Evolutionary conservation across 2,113 vertebrate genomes (phyloP), one percentile per base, ranked within the genome.

Genomic region (Myiagra hebetior): DNA sequence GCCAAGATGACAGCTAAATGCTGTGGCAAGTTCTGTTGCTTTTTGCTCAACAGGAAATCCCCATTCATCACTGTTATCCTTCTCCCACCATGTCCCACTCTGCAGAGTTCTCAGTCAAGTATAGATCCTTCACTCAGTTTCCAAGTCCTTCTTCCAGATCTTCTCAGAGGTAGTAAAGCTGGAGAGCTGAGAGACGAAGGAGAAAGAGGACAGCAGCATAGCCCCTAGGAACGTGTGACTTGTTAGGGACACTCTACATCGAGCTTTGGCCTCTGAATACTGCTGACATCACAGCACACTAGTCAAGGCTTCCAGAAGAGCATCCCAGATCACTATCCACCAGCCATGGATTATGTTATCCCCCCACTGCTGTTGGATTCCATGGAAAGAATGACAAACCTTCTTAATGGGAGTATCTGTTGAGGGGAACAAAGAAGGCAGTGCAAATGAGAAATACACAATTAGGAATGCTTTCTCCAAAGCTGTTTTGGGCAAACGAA

Each of bases 201-300:
- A 72, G 37, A 56, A 73, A 49, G 57, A 80, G 23, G 44, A 92
- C 27, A 49, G 62, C 57, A 59, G 26, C 20, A 50, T 33, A 44
- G 0, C 9, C n/a, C 11, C 20, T 13, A 30, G n/a, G 24, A 75
- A n/a, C 0, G 0, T 20, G 5, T 44, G 42, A 37, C 37, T 49
- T 2, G 2, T 60, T 28, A 68, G 53, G 28, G 39, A 20, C 35
- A n/a, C 18, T 47, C 52, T 39, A 26, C 2, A 2, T 46, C 0
- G 0, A 80, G 57, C 24, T 85, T 46, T 72, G 70, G 44, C 50
- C 28, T 88, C 30, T 76, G 44, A 60, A 37, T 20, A 10, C 44
- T 39, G 31, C 41, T 75, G 62, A 28, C 59, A 42, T 53, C 60
- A 35, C 50, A 37, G 21, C 7, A 47, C 11, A 37, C 30, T 9